Base-by-base conservation (phyloP, 2,888 invertebrate species). In the Plebejus anna region DNA sequence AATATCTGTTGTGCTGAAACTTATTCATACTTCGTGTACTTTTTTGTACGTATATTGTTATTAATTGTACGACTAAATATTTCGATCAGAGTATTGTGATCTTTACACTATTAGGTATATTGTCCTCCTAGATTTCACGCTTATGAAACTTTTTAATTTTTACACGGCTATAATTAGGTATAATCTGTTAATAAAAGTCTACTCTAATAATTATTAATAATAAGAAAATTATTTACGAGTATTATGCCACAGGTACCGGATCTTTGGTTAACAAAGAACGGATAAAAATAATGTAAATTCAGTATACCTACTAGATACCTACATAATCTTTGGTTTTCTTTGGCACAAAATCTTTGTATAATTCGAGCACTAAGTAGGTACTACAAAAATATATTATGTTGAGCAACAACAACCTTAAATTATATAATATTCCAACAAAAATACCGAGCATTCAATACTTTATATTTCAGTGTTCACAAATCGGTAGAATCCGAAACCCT, bases 381-480 rank as follows among this genome's bases (percentile, higher is more conserved):
- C 80, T 79, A 80, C 88, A 88, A 85, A 87, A 87, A 87, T 86
- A 84, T 86, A 85, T 82, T 86, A 85, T 82, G 84, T 92, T 91
- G 92, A 92, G 91, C 92, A 91, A 90, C 85, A 86, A 42, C 32
- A n/a, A 85, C 81, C 84, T 87, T 87, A 88, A 84, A 84, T 86
- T 85, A 86, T 81, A 85, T 85, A 81, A 82, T 78, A 73, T 70
- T 76, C 84, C 87, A 87, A 82, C 87, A 59, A 75, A 88, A 91
- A 91, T 92, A 92, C 90, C 90, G 89, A 85, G 88, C 90, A 85
- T 87, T 83, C 82, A 91, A 92, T 92, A 92, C 91, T 91, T 89
- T 84, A 83, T 82, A 83, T 7, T 76, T 61, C 38, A 61, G 75
- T 71, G 36, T 73, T 57, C 13, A 71, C 42, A 71, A 36, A 16